Evolutionary conservation across 2,888 invertebrate genomes (phyloP).

Genomic region (Orchestes rusci): DNA sequence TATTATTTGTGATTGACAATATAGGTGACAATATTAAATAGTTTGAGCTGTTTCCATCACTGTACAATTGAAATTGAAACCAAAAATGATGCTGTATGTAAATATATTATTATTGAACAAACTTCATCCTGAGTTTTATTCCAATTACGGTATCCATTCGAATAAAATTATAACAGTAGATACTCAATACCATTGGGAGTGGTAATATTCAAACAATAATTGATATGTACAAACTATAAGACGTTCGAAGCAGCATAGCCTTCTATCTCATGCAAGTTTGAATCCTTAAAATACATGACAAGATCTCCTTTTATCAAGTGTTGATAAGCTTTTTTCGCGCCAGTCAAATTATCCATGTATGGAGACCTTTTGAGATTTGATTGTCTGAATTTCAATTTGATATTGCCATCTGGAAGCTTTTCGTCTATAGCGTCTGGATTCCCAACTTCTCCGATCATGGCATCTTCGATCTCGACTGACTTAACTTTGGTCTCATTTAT

Average conservation of each 20-base stretch:
- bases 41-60: no score
- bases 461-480: constrained; percentile 25
- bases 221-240: no score
- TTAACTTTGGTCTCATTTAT: constrained; percentile 38
- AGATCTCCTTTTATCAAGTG: constrained; percentile 41
- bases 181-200: no score
- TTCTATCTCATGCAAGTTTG: constrained; percentile 38
- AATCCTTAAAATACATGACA: constrained; percentile 35
- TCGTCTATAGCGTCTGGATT: constrained; percentile 33
- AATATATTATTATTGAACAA: no score
- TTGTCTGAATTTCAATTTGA: constrained; percentile 35
- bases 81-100: no score
- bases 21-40: no score
- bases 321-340: constrained; percentile 36
- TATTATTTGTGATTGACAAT: no score
- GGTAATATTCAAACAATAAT: no score
- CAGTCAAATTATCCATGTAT: constrained; percentile 16
- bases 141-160: no score
- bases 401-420: constrained; percentile 30
- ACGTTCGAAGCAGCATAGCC: constrained; percentile 33
- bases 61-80: no score
- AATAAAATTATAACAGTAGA: no score
- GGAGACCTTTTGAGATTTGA: constrained; percentile 24
- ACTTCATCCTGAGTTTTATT: no score
- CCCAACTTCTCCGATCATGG: constrained; percentile 35